Evolutionary conservation across 2,797 vertebrate genomes (phyloP), one percentile per base, ranked within the genome.

Genomic region (Spheniscus humboldti): DNA sequence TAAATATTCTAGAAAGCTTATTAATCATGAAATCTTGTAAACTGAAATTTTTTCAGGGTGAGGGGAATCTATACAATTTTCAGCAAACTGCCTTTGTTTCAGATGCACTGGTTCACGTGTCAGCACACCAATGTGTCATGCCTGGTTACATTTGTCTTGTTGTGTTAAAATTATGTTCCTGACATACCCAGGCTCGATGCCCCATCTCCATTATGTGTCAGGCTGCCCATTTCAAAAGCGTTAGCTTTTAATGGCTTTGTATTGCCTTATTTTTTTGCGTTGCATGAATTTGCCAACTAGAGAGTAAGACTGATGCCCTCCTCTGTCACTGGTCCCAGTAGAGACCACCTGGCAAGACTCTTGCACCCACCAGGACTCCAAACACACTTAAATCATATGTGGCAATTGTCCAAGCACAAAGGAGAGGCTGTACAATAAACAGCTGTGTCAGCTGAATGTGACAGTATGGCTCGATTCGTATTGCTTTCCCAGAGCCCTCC

Each of bases 101-200:
- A 62, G 96, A 94, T 24, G 39, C 31, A 19, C 41, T 45, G 18
- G 23, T 71, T 95, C 95, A 82, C 17, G 8, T 95, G 94, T 84
- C 96, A 96, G 92, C 95, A 47, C 1, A 19, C 91, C 82, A 50
- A 30, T 20, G 47, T 63, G 71, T 93, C 96, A 96, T 95, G 96
- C 95, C 96, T 96, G 80, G 94, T 96, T 98, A 97, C 89, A 96
- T 89, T 94, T 97, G 97, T 97, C 97, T 96, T 96, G 88, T 98
- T 93, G 75, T 85, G 93, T 98, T 98, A 97, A 97, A 87, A 93
- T 92, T 95, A 84, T 74, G 82, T 37, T 95, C 92, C 96, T 98
- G 97, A 97, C 93, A 96, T 89, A 92, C 85, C 94, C 96, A 96
- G 96, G 94, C 97, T 95, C 72, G 4, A 86, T 62, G 88, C 95